Base-by-base conservation (phyloP, 2,113 vertebrate genomes). In the Plectropomus leopardus region DNA sequence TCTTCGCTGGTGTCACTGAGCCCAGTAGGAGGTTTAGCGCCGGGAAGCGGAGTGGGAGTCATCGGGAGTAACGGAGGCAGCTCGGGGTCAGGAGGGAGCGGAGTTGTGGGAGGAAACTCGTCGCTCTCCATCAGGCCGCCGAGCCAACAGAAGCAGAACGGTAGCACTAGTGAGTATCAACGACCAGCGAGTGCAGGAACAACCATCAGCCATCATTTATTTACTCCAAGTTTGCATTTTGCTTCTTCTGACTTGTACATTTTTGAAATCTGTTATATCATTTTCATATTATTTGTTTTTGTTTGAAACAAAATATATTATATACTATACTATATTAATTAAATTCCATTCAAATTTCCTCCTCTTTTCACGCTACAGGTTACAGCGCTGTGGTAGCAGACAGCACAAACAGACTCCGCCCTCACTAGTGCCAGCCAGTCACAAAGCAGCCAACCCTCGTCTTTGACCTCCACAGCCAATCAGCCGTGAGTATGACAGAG, bases 361-460 rank as follows among this genome's bases (percentile, higher is more conserved):
- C 36, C 10, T 40, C 36, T 40, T 40, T 11, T 1, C 1, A 0
- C 5, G 3, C 60, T 1, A 1, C 87, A 97, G 97, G 96, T 94
- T 97, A 97, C 82, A 97, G 97, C 87, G 95, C 96, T 0, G 93
- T 98, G 15, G 95, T 98, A 79, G 95, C 95, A 4, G 97, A 98
- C 90, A 97, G 95, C 93, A 89, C 94, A 0, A n/a, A 87, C 94
- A 47, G 96, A 98, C 76, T 95, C 93, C 66, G 80, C 92, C 85
- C 94, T 96, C 57, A 94, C 67, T 92, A 94, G 90, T 85, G 90
- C 90, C 92, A 95, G 89, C 94, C 96, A 96, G 92, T 92, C 92
- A 32, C 94, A 96, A 81, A 96, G 90, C 72, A 95, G 93, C 90
- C 93, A 96, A 40, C 76, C 95, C 1, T 94, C 89, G 14, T 89